Evolutionary conservation across 1,140 invertebrate genomes (phyloP).

Genomic region (Acromyrmex echinatior): DNA sequence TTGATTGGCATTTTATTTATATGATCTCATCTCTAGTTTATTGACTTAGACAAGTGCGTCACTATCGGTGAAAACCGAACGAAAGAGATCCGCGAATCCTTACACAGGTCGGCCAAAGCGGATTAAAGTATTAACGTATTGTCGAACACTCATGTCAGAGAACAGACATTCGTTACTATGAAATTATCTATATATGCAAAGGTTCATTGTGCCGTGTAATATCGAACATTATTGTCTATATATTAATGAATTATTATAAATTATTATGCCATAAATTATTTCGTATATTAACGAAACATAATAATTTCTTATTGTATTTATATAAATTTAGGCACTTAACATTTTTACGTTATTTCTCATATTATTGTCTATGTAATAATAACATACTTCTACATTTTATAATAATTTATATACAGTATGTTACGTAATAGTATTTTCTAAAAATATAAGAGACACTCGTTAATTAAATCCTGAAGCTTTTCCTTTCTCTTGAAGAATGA

Average conservation of each 20-base stretch:
- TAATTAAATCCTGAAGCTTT: neutral
- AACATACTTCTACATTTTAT: no score
- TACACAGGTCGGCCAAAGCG: neutral
- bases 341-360: neutral
- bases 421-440: no score
- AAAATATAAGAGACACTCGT: neutral
- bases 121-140: neutral
- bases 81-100: neutral
- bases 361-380: neutral
- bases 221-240: no score
- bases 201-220: neutral
- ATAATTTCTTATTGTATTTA: neutral
- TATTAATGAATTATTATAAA: neutral
- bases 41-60: neutral
- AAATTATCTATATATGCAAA: neutral
- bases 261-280: neutral
- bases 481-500: neutral
- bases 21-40: no score
- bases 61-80: slow-evolving; percentile 32
- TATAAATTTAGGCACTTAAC: neutral
- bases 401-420: no score
- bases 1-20: no score
- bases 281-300: neutral
- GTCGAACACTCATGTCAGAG: neutral
- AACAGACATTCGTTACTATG: neutral